A percentile compares a stretch with the other conserved stretches of the same genome.
These are phyloP conservation scores for Pterobdella sp. DNA, from an alignment of 2,888 invertebrate genomes.

Conservation along the genomic window DNA sequence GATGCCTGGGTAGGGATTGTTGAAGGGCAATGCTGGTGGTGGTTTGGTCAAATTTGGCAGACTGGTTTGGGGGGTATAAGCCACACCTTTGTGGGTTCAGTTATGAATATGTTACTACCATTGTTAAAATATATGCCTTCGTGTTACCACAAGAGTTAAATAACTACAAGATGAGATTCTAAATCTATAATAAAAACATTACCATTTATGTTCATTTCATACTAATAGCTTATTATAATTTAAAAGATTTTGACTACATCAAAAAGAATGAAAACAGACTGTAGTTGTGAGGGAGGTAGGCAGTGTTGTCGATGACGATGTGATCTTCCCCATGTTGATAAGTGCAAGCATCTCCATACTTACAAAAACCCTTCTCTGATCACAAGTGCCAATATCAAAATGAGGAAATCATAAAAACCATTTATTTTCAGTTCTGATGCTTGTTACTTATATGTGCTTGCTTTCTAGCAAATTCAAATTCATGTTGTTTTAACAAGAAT, in stretches of 20 bases:
- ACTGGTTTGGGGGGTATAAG: background rate
- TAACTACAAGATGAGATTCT: too few species aligned
- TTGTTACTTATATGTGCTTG: background rate
- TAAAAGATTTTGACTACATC: too few species aligned
- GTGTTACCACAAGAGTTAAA: too few species aligned
- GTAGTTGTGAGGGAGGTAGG: constrained; percentile 1
- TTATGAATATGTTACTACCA: too few species aligned
- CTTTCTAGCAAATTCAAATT: too few species aligned
- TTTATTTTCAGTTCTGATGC: background rate
- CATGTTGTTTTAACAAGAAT: too few species aligned
- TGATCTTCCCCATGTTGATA: constrained; percentile 95
- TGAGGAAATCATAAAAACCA: background rate
- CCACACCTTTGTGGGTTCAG: too few species aligned
- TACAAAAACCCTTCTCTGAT: constrained; percentile 84
- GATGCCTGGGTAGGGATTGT: constrained; percentile 29
- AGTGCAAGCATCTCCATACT: constrained; percentile 89
- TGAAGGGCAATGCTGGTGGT: constrained; percentile 31
- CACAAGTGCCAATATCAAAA: background rate
- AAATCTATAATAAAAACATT: too few species aligned
- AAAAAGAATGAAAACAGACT: too few species aligned
- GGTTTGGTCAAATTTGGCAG: constrained; percentile 36
- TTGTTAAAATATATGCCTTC: too few species aligned
- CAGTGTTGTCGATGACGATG: constrained; percentile 79
- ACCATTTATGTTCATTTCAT: too few species aligned
- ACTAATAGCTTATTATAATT: too few species aligned